phyloP scores from a whole-genome alignment of 2,797 vertebrate genomes.

The Lycodopsis pacificus region DNA sequence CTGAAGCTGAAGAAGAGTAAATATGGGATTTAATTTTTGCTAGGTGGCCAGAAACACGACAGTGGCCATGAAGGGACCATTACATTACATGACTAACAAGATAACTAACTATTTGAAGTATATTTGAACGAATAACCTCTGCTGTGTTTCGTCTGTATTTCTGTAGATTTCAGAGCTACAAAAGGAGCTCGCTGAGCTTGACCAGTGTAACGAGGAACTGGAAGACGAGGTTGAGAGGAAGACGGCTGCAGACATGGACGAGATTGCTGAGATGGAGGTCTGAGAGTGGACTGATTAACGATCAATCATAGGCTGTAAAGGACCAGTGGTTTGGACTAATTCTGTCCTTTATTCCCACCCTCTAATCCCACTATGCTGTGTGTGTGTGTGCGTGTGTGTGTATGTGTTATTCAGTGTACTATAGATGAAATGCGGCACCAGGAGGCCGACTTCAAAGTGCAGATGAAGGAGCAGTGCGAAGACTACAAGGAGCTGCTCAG shows the following conservation, averaged over 20 bases:
- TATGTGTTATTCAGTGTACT: constrained; percentile 60
- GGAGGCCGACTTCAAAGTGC: constrained; percentile 68
- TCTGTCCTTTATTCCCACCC: constrained; percentile 43
- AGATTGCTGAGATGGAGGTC: constrained; percentile 83
- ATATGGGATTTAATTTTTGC: background rate
- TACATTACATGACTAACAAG: background rate
- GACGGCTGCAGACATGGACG: constrained; percentile 64
- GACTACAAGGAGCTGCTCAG: constrained; percentile 79
- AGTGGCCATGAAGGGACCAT: background rate
- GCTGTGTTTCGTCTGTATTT: constrained; percentile 25
- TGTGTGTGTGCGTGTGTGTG: constrained; percentile 3
- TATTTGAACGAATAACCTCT: background rate
- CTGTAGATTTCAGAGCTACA: constrained; percentile 75
- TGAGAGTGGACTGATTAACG: constrained; percentile 45
- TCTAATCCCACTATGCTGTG: constrained; percentile 15
- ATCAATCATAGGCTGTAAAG: constrained; percentile 38
- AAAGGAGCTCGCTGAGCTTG: constrained; percentile 75
- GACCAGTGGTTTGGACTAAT: constrained; percentile 51
- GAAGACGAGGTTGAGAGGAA: constrained; percentile 77
- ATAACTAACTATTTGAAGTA: background rate
- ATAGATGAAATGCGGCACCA: constrained; percentile 75
- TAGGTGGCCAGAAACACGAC: background rate
- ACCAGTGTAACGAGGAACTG: constrained; percentile 72
- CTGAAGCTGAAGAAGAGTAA: background rate
- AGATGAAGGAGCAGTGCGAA: constrained; percentile 82